Base-by-base conservation (phyloP, 2,888 invertebrate species). In the Automeris io region DNA sequence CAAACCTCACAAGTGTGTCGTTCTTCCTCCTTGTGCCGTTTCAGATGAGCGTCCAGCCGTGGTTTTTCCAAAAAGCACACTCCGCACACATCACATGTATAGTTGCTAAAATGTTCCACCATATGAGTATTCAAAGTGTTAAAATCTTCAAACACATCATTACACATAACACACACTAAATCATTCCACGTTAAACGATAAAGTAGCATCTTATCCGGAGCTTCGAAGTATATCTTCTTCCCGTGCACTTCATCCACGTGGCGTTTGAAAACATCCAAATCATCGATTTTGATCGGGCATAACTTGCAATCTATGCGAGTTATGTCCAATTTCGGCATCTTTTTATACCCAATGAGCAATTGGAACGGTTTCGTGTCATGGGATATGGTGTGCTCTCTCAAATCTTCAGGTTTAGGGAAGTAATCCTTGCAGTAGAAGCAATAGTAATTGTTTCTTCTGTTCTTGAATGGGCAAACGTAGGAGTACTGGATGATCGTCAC, bases 1-100 rank as follows among this genome's bases (percentile, higher is more conserved):
- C 88, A 88, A 0, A 85, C 65, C 18, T 86, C 82, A 38, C 90
- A 91, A 0, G 81, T 82, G 44, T 87, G 80, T 0, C 73, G 67
- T 18, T 88, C 89, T 39, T 87, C 88, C 33, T 88, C 87, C 1
- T 79, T 79, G 23, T 86, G 86, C 3, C 79, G 42, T 22, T 79
- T 81, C 18, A 80, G 37, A 58, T 89, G 89, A 0, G 82, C 88
- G 9, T 82, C 82, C 8, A 88, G 44, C 1, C 88, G 66, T 0
- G 86, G 73, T 24, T 82, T 82, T 42, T 88, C 87, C 0, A 87
- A 46, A 48, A 89, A 89, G 4, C 83, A 80, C 18, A 85, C 78
- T 0, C 86, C 80, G 33, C 83, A 85, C 0, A 83, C 52, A 41
- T 83, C 83, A 37, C 87, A 87, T 0, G 83, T 80, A 19, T 66